Evolutionary conservation across 1,140 invertebrate species (phyloP).

Genomic region (Intoshia linei): DNA sequence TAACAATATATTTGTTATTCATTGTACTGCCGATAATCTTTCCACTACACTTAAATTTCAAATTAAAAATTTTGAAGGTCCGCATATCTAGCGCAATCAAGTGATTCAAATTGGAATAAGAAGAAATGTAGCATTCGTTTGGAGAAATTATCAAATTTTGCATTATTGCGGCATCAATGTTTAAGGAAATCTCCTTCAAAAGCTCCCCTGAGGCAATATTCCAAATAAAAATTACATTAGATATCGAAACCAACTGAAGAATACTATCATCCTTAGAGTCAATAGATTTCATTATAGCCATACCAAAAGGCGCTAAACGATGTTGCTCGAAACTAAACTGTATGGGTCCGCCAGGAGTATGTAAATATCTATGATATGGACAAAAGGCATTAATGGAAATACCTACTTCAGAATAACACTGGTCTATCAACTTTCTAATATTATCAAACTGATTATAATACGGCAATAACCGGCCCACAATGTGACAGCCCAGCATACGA

Average conservation of each 20-base stretch:
- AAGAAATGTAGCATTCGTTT: slow-evolving; percentile 73
- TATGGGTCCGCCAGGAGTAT: slow-evolving; percentile 74
- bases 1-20: slow-evolving; percentile 12
- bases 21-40: slow-evolving; percentile 19
- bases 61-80: slow-evolving; percentile 52
- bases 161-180: slow-evolving; percentile 60
- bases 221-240: slow-evolving; percentile 82
- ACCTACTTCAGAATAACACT: slow-evolving; percentile 28
- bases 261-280: slow-evolving; percentile 65
- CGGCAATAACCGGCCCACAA: slow-evolving; percentile 58
- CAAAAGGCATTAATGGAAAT: slow-evolving; percentile 31
- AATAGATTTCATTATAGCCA: slow-evolving; percentile 51
- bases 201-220: slow-evolving; percentile 31
- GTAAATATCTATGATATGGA: slow-evolving; percentile 65
- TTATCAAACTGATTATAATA: slow-evolving; percentile 27
- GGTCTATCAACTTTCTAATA: slow-evolving; percentile 42
- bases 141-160: slow-evolving; percentile 62
- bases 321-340: slow-evolving; percentile 90
- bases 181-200: slow-evolving; percentile 36
- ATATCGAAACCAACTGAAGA: slow-evolving; percentile 78
- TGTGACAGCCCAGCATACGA: slow-evolving; percentile 69
- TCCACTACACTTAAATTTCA: slow-evolving; percentile 50
- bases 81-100: slow-evolving; percentile 28
- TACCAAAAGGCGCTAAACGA: slow-evolving; percentile 78
- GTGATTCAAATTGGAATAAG: slow-evolving; percentile 65